Evolutionary conservation across 2,888 invertebrate genomes (phyloP), one percentile per base, ranked within the genome.

Genomic region (Erebia ligea): DNA sequence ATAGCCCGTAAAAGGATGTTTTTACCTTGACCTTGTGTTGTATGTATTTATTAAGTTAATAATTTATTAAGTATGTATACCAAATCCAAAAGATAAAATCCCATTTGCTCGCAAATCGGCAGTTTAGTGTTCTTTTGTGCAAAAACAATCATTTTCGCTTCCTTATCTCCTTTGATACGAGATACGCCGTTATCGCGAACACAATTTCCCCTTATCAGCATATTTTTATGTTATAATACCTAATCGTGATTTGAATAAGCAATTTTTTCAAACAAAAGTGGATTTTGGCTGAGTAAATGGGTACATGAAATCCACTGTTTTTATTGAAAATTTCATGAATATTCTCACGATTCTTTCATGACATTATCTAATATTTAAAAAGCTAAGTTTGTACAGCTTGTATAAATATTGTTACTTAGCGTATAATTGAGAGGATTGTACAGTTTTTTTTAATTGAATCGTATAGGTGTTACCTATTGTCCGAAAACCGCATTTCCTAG

Each of bases 171-270:
- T 17, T 11, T 63, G 68, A 71, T 66, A 71, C 58, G 48, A 69
- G 61, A 73, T 71, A 73, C 48, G 61, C 11, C 21, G 48, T 69
- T 71, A 71, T 73, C 73, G 45, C 59, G n/a, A 65, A 48, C 59
- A 45, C 70, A 70, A 64, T 56, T 48, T 45, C 42, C 9, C 61
- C 61, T 68, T 70, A 73, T 73, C 64, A 64, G 8, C n/a, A 45
- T 50, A 56, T 68, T 70, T 70, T 61, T 42, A 56, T 56, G n/a
- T 73, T 63, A 65, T 61, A 72, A 48, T 54, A 70, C 56, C 58
- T 70, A 68, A 73, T 73, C 67, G 67, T 61, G 64, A 65, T 25
- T 65, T 73, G 70, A 70, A 64, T 62, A 10, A 34, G 15, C 65
- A 68, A 70, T 68, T 67, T 67, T 21, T 68, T 58, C n/a, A 63